These are phyloP conservation scores for Narcine bancroftii DNA, from an alignment of 2,113 vertebrate genomes.

Conservation along the genomic window DNA sequence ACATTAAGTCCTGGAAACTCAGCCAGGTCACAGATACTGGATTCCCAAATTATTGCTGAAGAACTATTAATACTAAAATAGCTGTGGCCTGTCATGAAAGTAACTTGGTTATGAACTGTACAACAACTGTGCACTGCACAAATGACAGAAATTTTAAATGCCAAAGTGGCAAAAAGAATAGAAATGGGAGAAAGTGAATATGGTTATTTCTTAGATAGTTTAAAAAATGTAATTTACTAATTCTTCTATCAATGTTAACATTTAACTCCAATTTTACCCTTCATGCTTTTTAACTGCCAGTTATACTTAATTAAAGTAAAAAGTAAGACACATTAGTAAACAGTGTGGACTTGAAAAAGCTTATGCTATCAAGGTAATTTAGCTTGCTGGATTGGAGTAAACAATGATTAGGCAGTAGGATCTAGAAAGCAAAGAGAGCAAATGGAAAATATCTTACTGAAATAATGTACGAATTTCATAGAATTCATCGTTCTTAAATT, in stretches of 20 bases:
- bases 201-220: not conserved
- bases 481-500: not conserved
- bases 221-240: not conserved
- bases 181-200: not conserved
- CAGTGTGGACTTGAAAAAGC: not conserved
- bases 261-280: not conserved
- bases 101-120: not conserved
- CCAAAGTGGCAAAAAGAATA: not conserved
- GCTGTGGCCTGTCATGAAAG: not conserved
- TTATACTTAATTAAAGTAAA: not conserved
- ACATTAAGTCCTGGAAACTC: not conserved
- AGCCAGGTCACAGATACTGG: not conserved
- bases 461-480: not conserved
- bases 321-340: not conserved
- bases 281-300: not conserved
- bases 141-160: not conserved
- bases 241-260: not conserved
- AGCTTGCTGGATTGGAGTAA: not conserved
- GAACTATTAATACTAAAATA: not conserved
- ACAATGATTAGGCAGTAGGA: not conserved
- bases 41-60: not conserved
- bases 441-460: not conserved
- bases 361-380: slow-evolving; percentile 7
- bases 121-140: not conserved
- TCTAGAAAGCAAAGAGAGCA: not conserved